Conservation (phyloP, 2,113 vertebrate genomes). For the Alethe diademata region DNA sequence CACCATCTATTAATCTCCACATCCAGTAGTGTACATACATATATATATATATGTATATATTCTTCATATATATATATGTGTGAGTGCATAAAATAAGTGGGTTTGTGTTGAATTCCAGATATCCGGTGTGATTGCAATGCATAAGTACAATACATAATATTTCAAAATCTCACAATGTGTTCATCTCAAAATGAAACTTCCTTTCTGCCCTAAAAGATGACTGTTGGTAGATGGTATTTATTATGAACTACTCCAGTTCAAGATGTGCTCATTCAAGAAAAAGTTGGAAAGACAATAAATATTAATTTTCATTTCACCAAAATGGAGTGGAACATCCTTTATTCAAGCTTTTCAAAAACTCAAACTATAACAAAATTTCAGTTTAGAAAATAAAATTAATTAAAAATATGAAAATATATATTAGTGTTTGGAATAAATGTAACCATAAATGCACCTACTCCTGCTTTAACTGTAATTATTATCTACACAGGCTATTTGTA, state of each 20-base stretch:
- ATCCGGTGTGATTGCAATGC: background rate
- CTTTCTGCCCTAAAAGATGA: background rate
- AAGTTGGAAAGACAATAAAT: background rate
- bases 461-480: background rate
- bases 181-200: background rate
- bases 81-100: background rate
- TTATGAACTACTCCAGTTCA: background rate
- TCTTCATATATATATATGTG: background rate
- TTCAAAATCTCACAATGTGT: background rate
- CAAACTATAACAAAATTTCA: background rate
- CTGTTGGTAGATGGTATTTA: background rate
- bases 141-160: background rate
- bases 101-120: background rate
- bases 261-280: background rate
- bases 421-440: background rate
- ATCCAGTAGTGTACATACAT: background rate
- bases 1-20: background rate
- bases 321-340: background rate
- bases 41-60: too few relatives aligned
- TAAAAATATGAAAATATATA: background rate
- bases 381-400: background rate
- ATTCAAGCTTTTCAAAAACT: background rate
- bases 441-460: background rate
- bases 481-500: background rate
- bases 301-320: background rate